These are phyloP conservation scores for Stictocephala bisonia DNA, from an alignment of 2,888 invertebrate species.

Conservation along the genomic window DNA sequence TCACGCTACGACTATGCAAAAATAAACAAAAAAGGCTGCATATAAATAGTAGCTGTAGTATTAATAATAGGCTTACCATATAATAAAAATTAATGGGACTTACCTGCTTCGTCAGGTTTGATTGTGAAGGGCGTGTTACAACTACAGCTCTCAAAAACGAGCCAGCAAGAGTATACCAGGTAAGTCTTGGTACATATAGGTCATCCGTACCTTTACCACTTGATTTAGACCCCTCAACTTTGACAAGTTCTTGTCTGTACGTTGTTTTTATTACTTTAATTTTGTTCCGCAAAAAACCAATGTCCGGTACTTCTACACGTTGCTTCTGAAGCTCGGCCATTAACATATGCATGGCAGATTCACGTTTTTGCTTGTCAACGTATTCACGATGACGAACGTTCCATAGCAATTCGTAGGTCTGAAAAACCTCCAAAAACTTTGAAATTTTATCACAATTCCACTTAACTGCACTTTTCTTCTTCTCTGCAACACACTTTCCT, in stretches of 20 bases:
- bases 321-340: neutral
- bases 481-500: neutral
- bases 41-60: too few species aligned
- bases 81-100: too few species aligned
- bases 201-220: conserved; percentile 34
- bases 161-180: too few species aligned
- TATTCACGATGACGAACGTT: conserved; percentile 17
- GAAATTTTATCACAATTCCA: neutral
- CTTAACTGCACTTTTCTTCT: neutral
- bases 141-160: too few species aligned
- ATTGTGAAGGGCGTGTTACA: too few species aligned
- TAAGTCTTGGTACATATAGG: conserved; percentile 23
- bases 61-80: too few species aligned
- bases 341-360: conserved; percentile 30
- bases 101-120: too few species aligned
- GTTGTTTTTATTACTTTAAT: conserved; percentile 16
- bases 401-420: conserved; percentile 34
- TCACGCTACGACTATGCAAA: too few species aligned
- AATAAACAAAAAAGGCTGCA: too few species aligned
- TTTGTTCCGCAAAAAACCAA: conserved; percentile 5
- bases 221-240: conserved; percentile 22
- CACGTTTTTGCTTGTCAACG: conserved; percentile 19
- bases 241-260: conserved; percentile 13
- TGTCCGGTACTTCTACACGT: conserved; percentile 1
- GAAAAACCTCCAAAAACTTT: conserved; percentile 23